Percentiles rank a stretch among this genome's conserved stretches.
These are phyloP conservation scores for Meliscaeva auricollis DNA, from an alignment of 2,888 invertebrate species.

Conservation along the genomic window DNA sequence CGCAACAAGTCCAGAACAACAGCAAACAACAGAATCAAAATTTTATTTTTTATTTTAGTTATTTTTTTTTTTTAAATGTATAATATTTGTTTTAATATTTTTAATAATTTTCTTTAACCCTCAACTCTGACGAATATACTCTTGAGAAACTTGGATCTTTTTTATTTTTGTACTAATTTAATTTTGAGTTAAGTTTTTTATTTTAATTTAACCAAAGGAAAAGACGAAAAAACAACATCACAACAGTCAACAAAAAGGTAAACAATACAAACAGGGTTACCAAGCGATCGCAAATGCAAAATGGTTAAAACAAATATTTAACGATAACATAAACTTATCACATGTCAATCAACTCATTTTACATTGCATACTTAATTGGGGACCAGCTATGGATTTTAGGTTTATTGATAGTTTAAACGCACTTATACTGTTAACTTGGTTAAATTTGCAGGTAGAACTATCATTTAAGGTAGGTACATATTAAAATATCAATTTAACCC, in stretches of 20 bases:
- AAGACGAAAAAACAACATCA: slow-evolving; percentile 56
- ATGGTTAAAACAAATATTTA: no score
- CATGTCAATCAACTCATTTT: no score
- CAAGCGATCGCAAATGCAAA: background rate
- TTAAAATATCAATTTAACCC: no score
- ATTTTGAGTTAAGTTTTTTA: background rate
- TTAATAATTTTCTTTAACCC: slow-evolving; percentile 44
- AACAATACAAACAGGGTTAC: slow-evolving; percentile 30
- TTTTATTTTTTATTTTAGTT: slow-evolving; percentile 28
- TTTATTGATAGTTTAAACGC: no score
- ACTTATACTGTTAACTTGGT: no score
- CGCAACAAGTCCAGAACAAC: slow-evolving; percentile 74
- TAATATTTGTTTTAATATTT: slow-evolving; percentile 18
- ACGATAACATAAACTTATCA: no score
- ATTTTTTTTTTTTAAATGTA: slow-evolving; percentile 8
- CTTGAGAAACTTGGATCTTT: slow-evolving; percentile 65
- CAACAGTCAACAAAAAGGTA: slow-evolving; percentile 62
- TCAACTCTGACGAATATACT: slow-evolving; percentile 70
- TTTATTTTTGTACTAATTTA: slow-evolving; percentile 22
- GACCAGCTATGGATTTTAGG: no score
- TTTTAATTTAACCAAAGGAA: slow-evolving; percentile 60
- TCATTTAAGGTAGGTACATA: no score
- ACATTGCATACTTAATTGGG: no score
- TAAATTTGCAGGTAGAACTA: no score
- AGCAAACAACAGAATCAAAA: slow-evolving; percentile 65